Conservation (phyloP, 2,888 invertebrate species). For the Hanleya hanleyi region DNA sequence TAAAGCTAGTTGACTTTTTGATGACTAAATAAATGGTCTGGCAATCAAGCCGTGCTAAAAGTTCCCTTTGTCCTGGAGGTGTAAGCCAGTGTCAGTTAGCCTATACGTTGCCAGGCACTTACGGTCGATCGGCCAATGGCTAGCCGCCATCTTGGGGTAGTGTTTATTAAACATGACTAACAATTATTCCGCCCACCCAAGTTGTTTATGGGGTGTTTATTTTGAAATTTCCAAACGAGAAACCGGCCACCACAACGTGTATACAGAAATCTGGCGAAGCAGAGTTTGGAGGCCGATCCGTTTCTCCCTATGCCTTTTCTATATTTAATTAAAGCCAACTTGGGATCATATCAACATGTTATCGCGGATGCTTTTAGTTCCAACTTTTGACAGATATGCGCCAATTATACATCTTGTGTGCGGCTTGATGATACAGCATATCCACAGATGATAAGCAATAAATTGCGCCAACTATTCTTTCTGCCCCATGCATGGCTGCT, state of each 20-base stretch:
- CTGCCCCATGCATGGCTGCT: too few relatives aligned
- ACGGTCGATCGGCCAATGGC: conserved; percentile 40
- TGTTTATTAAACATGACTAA: conserved; percentile 55
- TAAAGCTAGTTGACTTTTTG: conserved; percentile 50
- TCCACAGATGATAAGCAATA: too few relatives aligned
- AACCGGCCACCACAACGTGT: background rate
- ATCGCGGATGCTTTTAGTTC: background rate
- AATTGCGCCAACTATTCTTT: too few relatives aligned
- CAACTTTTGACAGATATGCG: too few relatives aligned
- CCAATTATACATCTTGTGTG: too few relatives aligned
- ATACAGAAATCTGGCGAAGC: background rate
- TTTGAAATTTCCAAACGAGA: conserved; percentile 51
- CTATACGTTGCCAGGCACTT: conserved; percentile 28
- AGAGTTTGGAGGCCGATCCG: background rate
- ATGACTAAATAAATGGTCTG: conserved; percentile 58
- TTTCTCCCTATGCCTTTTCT: background rate
- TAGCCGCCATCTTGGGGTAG: conserved; percentile 18
- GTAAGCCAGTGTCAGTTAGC: conserved; percentile 31
- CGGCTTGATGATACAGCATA: too few relatives aligned
- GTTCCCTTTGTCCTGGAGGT: conserved; percentile 41
- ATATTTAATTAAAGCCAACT: background rate
- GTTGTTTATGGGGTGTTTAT: conserved; percentile 47
- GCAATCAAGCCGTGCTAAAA: conserved; percentile 33
- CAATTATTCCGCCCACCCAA: conserved; percentile 59
- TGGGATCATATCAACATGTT: background rate